Base-by-base conservation (phyloP, 2,888 invertebrate species). In the Frankliniella fusca region DNA sequence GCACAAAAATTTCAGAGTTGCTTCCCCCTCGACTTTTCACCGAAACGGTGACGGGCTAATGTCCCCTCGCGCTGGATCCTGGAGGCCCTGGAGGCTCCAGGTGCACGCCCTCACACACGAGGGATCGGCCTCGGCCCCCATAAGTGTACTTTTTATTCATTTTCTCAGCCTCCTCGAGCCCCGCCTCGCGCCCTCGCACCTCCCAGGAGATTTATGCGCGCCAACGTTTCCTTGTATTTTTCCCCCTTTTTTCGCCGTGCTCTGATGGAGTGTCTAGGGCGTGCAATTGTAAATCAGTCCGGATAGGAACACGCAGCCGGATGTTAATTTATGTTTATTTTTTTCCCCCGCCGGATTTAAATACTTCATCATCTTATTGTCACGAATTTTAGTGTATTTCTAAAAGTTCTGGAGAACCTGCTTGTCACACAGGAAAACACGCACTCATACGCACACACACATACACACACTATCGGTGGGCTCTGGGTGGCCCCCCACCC, bases 101-200 rank as follows among this genome's bases (percentile, higher is more conserved):
- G 54, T 18, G 54, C 15, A 12, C 2, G 54, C 54, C 54, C 54
- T 54, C 54, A 18, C 38, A 38, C 38, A 38, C 3, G 15, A 18
- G 61, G 61, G 61, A 61, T 61, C 61, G 61, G n/a, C 61, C 61
- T 15, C 61, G 5, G 5, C 18, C 61, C 61, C 61, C 61, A 61
- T 61, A n/a, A n/a, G n/a, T n/a, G n/a, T 61, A 61, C 61, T 61
- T 61, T 61, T 61, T 61, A 61, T 61, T 61, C 61, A 61, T 61
- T 18, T 61, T 18, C 18, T 18, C n/a, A 20, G 54, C 54, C 20
- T 54, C 54, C 20, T 54, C 18, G 15, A 20, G 12, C 15, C 20
- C 12, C 12, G 15, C 54, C 20, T 20, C 12, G 15, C 54, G 18
- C 54, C 54, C 12, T 18, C 54, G 54, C 54, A 8, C 18, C 54